These are phyloP conservation scores for Hemitrygon akajei DNA, from an alignment of 2,797 vertebrate genomes.

Conservation along the genomic window DNA sequence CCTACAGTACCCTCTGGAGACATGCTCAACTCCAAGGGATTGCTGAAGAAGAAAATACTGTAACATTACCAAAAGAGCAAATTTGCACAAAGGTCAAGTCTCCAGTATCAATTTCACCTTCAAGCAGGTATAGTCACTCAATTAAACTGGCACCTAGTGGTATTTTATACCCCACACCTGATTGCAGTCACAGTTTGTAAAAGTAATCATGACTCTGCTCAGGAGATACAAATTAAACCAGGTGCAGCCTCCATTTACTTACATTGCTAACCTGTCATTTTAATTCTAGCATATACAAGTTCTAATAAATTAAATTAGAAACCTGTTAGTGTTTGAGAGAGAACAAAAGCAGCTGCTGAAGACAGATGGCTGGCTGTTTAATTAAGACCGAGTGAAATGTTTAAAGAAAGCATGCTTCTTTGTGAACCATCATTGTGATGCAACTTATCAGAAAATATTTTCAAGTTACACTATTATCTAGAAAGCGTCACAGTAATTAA, in stretches of 20 bases:
- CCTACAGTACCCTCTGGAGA: too few species aligned
- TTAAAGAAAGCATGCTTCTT: neutral
- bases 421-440: neutral
- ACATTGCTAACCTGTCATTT: constrained; percentile 15
- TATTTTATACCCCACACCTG: neutral
- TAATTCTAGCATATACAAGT: neutral
- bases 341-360: constrained; percentile 25
- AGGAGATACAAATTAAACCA: constrained; percentile 29
- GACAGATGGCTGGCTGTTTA: constrained; percentile 17
- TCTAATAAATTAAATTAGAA: constrained; percentile 36
- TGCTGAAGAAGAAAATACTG: neutral
- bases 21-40: too few species aligned
- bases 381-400: constrained; percentile 20
- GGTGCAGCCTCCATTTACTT: constrained; percentile 19
- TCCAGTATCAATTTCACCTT: neutral
- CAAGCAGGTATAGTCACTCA: neutral
- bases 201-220: constrained; percentile 9
- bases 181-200: neutral
- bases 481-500: neutral
- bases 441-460: constrained; percentile 7
- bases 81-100: neutral
- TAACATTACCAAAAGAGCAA: neutral
- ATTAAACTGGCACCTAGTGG: neutral
- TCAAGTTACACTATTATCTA: neutral
- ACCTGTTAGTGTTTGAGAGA: constrained; percentile 23